A percentile compares a stretch with the other conserved stretches of the same genome.
Evolutionary conservation across 2,888 invertebrate species (phyloP).

Genomic region (Campopleginae sp.): DNA sequence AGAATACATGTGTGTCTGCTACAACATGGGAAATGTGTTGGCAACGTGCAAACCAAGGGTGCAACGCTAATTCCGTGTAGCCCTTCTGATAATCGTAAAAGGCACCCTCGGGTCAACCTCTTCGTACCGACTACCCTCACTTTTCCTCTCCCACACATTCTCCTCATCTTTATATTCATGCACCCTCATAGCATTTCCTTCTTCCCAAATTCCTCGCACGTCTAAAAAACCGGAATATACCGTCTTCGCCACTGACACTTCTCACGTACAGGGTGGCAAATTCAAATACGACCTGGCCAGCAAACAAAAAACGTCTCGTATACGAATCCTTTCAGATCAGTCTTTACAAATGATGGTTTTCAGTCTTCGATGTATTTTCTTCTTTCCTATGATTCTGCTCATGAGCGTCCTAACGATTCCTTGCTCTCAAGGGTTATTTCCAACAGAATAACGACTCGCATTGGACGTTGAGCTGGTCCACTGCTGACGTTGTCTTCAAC

Average conservation of each 20-base stretch:
- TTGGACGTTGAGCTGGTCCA: background rate
- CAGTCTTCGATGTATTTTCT: background rate
- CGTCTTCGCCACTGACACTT: background rate
- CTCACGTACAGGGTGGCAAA: background rate
- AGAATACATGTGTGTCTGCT: slow-evolving; percentile 7
- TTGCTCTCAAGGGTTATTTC: background rate
- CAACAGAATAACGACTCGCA: background rate
- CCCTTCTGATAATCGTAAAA: slow-evolving; percentile 61
- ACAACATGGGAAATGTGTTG: slow-evolving; percentile 42
- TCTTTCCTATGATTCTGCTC: background rate
- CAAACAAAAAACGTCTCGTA: background rate
- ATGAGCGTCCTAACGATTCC: background rate
- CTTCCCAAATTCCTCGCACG: background rate
- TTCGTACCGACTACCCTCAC: slow-evolving; percentile 61
- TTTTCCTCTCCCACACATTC: slow-evolving; percentile 36
- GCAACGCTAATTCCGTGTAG: slow-evolving; percentile 61
- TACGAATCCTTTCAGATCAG: background rate
- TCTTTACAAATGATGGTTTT: background rate
- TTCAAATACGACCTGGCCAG: background rate
- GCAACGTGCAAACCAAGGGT: slow-evolving; percentile 47
- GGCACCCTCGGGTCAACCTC: slow-evolving; percentile 54
- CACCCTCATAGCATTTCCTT: slow-evolving; percentile 32
- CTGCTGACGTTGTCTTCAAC: background rate
- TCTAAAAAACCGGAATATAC: slow-evolving; percentile 19
- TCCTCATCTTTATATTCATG: slow-evolving; percentile 40